Base-by-base conservation (phyloP, 2,797 vertebrate genomes). In the Novumbra hubbsi region DNA sequence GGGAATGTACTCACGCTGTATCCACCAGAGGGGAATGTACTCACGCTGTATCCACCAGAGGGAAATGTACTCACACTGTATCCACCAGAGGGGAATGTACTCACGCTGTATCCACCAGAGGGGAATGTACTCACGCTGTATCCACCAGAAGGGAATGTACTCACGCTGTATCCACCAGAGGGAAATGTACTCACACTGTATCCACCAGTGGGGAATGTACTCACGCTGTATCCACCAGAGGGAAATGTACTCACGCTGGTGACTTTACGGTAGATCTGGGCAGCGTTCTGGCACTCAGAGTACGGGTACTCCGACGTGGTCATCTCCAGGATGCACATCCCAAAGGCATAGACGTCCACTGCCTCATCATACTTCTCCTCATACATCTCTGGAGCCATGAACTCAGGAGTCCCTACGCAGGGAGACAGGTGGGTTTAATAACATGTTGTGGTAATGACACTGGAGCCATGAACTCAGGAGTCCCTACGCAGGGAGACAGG, bases 281-380 rank as follows among this genome's bases (percentile, higher is more conserved):
- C 96, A 0, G 97, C 96, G 0, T 98, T 98, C 82, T 95, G 94
- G 87, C 97, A 98, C 88, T 98, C 97, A 0, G 96, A 95, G 84
- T 99, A 99, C 0, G 97, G 97, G 77, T 99, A 99, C 79, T 99
- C 97, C 0, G 96, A 97, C 0, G 97, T 99, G 0, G 95, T 96
- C 97, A 99, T 99, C 90, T 98, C 97, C 88, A 99, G 89, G 89
- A 99, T 97, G 88, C 97, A 99, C 97, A 99, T 99, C 41, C 97
- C 97, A 0, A 98, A 98, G 24, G 97, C 97, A 0, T 99, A 98
- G 21, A 98, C 93, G 0, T 98, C 97, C 86, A 99, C 97, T 0
- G 95, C 95, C 85, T 99, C 97, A 0, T 99, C 94, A 0, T 99
- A 99, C 78, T 96, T 96, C 88, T 98, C 97, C 81, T 99, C 97